Conservation (phyloP, 2,113 vertebrate genomes). For the Oreochromis aureus region DNA sequence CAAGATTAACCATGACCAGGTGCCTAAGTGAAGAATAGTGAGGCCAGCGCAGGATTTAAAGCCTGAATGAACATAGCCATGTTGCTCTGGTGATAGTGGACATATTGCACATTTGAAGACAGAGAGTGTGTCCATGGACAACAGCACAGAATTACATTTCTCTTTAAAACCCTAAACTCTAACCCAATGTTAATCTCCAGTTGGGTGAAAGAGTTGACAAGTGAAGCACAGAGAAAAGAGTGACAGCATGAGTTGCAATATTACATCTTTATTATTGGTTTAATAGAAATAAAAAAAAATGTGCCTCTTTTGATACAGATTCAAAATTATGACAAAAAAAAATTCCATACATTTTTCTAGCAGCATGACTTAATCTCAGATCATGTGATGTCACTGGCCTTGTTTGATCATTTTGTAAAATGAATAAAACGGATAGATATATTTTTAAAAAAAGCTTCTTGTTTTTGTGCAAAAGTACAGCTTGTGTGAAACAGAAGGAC, state of each 20-base stretch:
- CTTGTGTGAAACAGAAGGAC: not conserved
- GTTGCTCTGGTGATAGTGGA: conserved; percentile 46
- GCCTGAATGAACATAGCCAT: conserved; percentile 12
- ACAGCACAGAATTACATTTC: not conserved
- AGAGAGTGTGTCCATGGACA: not conserved
- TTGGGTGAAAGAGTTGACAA: not conserved
- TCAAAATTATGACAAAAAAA: conserved; percentile 44
- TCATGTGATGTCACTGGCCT: conserved; percentile 38
- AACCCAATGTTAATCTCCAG: not conserved
- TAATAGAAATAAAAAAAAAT: conserved; percentile 57
- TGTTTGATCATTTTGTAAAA: conserved; percentile 23
- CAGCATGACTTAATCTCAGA: conserved; percentile 60
- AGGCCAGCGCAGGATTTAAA: conserved; percentile 7
- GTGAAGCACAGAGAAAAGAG: not conserved
- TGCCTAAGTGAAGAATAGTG: not conserved
- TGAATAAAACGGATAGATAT: not conserved
- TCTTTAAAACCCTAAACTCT: not conserved
- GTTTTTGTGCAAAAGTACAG: not conserved
- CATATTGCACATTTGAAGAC: not conserved
- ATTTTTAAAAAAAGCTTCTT: not conserved
- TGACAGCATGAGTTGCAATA: not conserved
- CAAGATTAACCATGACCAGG: not conserved
- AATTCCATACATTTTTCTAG: conserved; percentile 43
- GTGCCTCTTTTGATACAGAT: conserved; percentile 46
- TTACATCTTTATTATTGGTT: conserved; percentile 64